Base-by-base conservation (phyloP, 2,113 vertebrate genomes). In the Gobius niger region DNA sequence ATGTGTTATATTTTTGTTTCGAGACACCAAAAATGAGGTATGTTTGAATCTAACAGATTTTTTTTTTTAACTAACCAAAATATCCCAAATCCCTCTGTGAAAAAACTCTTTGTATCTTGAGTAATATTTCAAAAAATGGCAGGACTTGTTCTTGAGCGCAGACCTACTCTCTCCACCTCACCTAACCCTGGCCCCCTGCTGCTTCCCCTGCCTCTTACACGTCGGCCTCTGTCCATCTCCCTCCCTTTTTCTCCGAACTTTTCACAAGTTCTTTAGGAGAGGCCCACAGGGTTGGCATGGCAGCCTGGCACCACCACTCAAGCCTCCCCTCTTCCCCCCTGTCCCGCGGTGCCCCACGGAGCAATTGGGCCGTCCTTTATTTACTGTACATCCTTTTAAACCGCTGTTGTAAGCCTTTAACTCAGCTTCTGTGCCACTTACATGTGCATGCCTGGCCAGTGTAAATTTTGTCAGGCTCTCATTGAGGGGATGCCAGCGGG, bases 201-300 rank as follows among this genome's bases (percentile, higher is more conserved):
- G 75, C 52, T 59, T 72, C 75, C 76, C 78, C 65, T 81, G 53
- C 68, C 74, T 74, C 77, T 69, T 78, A 62, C 68, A 60, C 63
- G 61, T 61, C 72, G 41, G 47, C 67, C 34, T 74, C 53, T 60
- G 6, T 78, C 72, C 70, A 7, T 82, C 77, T 11, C 16, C 78
- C 67, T 57, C 18, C 64, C 65, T 64, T 80, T 84, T 84, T 81
- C 75, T 82, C 74, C 59, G 44, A 6, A 54, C 9, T 72, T 65
- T 85, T 85, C 68, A 24, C 24, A 72, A 46, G 63, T 67, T 72
- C 78, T 76, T n/a, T 67, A 40, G 19, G 54, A 57, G 78, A 72
- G 14, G 65, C 81, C 64, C 71, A 0, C 4, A 69, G 54, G 67
- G 87, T 89, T 89, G 87, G 85, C 89, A 90, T 89, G 88, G 87